Conservation (phyloP, 92 coral and sea anemone species). For the Actinostola sp. region DNA sequence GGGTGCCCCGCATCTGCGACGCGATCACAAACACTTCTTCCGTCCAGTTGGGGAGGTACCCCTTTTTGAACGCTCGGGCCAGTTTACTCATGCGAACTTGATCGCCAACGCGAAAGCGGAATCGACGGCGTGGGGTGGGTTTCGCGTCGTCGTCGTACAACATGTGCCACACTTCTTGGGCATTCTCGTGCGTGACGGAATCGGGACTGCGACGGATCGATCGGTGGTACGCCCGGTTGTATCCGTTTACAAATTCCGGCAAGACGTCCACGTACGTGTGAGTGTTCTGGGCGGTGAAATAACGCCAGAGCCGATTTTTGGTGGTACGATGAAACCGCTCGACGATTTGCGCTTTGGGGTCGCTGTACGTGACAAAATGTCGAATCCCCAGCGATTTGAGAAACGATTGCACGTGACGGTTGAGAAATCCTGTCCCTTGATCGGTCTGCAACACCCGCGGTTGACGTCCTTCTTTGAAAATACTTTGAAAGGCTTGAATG, state of each 20-base stretch:
- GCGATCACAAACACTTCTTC: conserved; percentile 51
- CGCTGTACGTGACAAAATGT: conserved; percentile 35
- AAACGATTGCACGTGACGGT: conserved; percentile 1
- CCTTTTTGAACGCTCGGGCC: too few species aligned
- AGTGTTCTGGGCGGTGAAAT: conserved; percentile 34
- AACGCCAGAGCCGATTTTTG: conserved; percentile 39
- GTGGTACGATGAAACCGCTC: conserved; percentile 49
- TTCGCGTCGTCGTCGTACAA: conserved; percentile 6
- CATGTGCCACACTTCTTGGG: conserved; percentile 1
- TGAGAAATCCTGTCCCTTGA: conserved; percentile 55
- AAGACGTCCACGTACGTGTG: background rate
- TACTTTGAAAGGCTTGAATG: conserved; percentile 1
- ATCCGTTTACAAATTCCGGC: conserved; percentile 20
- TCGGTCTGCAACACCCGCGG: conserved; percentile 42
- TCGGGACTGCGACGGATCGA: conserved; percentile 16
- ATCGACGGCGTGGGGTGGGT: background rate
- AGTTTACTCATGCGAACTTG: too few species aligned
- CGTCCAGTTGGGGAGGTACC: too few species aligned
- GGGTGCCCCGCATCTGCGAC: background rate
- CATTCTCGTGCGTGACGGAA: conserved; percentile 13
- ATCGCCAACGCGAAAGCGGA: conserved; percentile 23
- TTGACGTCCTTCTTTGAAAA: conserved; percentile 13
- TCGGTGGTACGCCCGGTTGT: conserved; percentile 37
- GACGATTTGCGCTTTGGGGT: conserved; percentile 40
- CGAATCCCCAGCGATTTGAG: conserved; percentile 14